Evolutionary conservation across 2,797 vertebrate species (phyloP).

Genomic region (Onychomys arenicola): DNA sequence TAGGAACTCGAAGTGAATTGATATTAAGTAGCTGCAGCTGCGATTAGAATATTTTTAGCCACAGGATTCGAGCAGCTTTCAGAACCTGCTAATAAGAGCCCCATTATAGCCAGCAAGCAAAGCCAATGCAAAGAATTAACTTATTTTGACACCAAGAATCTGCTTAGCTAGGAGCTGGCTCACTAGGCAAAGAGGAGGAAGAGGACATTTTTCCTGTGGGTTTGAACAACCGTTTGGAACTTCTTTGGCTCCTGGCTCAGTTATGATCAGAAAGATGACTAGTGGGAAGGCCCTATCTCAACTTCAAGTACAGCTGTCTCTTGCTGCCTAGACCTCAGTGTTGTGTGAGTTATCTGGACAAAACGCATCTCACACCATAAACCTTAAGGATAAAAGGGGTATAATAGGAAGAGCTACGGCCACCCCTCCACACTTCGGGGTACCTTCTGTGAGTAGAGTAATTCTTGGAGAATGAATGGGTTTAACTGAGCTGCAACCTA

Average conservation of each 20-base stretch:
- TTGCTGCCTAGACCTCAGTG: not conserved
- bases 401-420: not conserved
- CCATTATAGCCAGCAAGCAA: conserved; percentile 33
- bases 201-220: not conserved
- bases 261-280: not conserved
- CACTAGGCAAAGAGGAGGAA: not conserved
- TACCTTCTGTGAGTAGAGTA: not conserved
- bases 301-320: not conserved
- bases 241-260: conserved; percentile 7
- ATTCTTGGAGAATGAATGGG: not conserved
- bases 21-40: conserved; percentile 68
- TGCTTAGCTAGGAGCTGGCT: conserved; percentile 53
- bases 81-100: conserved; percentile 52
- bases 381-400: not conserved
- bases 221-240: not conserved
- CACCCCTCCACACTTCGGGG: too few species aligned
- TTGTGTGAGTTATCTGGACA: not conserved
- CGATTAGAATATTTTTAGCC: conserved; percentile 67
- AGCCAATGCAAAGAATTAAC: conserved; percentile 30
- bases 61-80: conserved; percentile 36
- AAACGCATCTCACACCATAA: not conserved
- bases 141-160: conserved; percentile 14
- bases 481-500: fast-evolving
- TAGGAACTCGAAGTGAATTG: not conserved
- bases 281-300: not conserved